These are phyloP conservation scores for Dryoscopus gambensis DNA, from an alignment of 2,113 vertebrate species.

Conservation along the genomic window DNA sequence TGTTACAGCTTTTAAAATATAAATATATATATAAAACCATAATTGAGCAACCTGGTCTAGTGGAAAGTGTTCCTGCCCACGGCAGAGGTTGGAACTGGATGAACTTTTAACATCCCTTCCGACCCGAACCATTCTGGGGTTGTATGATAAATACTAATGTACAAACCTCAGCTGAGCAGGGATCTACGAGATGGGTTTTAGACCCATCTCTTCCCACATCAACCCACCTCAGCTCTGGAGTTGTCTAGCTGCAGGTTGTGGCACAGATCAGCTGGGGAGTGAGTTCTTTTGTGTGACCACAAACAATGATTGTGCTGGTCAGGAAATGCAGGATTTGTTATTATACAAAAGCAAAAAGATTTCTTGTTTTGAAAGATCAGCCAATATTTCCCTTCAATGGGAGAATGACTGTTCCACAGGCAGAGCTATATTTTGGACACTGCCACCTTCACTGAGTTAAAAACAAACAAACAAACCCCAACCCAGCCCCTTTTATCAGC, in stretches of 20 bases:
- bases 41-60: not conserved
- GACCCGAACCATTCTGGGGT: not conserved
- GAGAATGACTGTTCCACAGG: not conserved
- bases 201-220: not conserved
- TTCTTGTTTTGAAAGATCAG: not conserved
- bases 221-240: not conserved
- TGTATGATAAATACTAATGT: not conserved
- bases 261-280: not conserved
- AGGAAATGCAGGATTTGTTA: not conserved
- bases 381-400: not conserved
- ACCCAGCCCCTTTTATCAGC: not conserved
- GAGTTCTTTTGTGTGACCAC: not conserved
- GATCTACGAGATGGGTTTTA: accelerated
- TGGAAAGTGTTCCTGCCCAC: not conserved
- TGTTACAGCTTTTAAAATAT: not conserved
- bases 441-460: not conserved
- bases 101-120: not conserved
- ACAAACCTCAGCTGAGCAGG: not conserved
- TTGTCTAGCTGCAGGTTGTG: not conserved
- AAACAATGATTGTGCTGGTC: not conserved
- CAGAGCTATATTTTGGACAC: not conserved
- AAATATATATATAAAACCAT: not conserved
- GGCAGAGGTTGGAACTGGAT: not conserved
- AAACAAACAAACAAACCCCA: not conserved
- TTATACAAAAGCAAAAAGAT: not conserved